Conservation (phyloP, 2,888 invertebrate genomes). For the Scelioninae gen. 1 region DNA sequence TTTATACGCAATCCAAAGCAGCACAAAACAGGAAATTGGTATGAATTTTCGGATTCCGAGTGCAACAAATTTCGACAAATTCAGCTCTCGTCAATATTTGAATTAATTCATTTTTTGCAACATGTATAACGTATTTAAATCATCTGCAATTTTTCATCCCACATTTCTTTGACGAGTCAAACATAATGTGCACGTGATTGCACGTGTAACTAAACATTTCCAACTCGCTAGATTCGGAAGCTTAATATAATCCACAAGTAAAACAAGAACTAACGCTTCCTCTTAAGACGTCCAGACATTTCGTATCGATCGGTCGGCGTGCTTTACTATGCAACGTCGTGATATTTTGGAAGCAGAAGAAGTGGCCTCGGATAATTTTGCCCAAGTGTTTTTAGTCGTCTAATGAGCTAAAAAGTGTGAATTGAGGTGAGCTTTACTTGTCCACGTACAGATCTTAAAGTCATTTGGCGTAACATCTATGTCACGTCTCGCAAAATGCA, state of each 20-base stretch:
- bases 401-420: conserved; percentile 61
- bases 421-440: conserved; percentile 16
- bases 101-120: neutral
- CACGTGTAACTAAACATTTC: conserved; percentile 16
- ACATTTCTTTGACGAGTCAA: neutral
- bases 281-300: conserved; percentile 60
- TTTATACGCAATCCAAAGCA: neutral
- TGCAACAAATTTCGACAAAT: neutral
- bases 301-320: conserved; percentile 56
- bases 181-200: conserved; percentile 11
- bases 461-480: conserved; percentile 5
- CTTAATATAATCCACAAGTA: conserved; percentile 29
- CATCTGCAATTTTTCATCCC: neutral
- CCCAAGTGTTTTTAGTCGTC: conserved; percentile 51
- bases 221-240: conserved; percentile 6
- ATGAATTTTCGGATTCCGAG: neutral
- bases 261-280: conserved; percentile 41
- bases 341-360: conserved; percentile 56
- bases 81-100: neutral
- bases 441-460: conserved; percentile 44
- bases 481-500: conserved; percentile 30
- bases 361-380: conserved; percentile 56
- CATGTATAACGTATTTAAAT: neutral
- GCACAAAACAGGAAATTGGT: neutral
- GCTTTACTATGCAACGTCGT: conserved; percentile 52